Base-by-base conservation (phyloP, 1,140 invertebrate genomes). In the Zaprionus nigranus region DNA sequence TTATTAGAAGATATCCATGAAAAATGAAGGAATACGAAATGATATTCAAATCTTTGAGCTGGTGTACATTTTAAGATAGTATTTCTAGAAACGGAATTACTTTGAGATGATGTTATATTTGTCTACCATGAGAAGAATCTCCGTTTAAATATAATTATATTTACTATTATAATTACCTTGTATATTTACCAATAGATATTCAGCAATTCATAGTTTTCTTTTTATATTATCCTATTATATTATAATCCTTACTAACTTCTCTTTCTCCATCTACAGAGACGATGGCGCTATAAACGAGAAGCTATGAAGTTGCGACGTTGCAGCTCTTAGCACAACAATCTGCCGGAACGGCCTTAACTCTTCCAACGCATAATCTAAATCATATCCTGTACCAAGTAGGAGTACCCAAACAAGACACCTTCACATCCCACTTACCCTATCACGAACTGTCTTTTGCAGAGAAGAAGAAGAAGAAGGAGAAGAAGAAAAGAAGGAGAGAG, bases 321-420 rank as follows among this genome's bases (percentile, higher is more conserved):
- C 43, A 69, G 40, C 40, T 62, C 59, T 20, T 69, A 69, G 59
- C 65, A 36, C 58, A 53, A 59, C 17, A 59, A 12, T 43, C 58
- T 62, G 73, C 69, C 62, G 56, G 15, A 65, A 46, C 68, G 38
- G 56, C 43, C 40, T 58, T 53, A 12, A 46, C 20, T n/a, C 28
- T 43, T 13, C 24, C 38, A 53, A 24, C 49, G 40, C 56, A 53
- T n/a, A 46, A 66, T 60, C 58, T 20, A 7, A 65, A 43, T 17
- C 74, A 43, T 60, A 66, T 60, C 62, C 53, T 58, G 63, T 56
- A 56, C 13, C 58, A 75, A 59, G 72, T 75, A 58, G 17, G 38
- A 20, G 12, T 24, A 24, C 11, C 20, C 11, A 24, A n/a, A 17
- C 46, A 22, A 51, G 3, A 51, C 7, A 4, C 46, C 46, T 5